Evolutionary conservation across 1,140 invertebrate genomes (phyloP).

Genomic region (Ceratitis capitata): DNA sequence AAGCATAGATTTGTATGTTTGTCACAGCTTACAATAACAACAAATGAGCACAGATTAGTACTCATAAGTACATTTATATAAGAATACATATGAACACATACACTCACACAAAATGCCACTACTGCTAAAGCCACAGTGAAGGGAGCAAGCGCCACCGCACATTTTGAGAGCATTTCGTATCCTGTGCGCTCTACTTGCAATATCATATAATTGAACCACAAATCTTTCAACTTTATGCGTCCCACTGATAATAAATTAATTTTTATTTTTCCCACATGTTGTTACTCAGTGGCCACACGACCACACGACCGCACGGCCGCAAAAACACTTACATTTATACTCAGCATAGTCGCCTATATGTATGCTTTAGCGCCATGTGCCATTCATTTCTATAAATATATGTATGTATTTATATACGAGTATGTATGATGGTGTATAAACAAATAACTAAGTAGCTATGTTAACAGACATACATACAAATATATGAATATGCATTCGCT

Average conservation of each 20-base stretch:
- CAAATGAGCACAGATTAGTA: slow-evolving; percentile 4
- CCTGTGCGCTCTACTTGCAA: slow-evolving; percentile 6
- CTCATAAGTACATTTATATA: neutral
- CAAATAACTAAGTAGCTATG: too few species aligned
- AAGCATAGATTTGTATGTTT: too few species aligned
- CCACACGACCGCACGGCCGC: neutral
- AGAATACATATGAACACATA: neutral
- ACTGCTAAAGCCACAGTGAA: neutral
- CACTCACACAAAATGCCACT: neutral
- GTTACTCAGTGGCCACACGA: slow-evolving; percentile 5
- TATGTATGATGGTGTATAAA: too few species aligned
- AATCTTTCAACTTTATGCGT: slow-evolving; percentile 34
- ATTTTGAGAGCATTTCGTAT: neutral
- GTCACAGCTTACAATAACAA: neutral
- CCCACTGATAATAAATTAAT: slow-evolving; percentile 33
- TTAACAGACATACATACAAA: too few species aligned
- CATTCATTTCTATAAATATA: too few species aligned
- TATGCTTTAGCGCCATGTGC: neutral
- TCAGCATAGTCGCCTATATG: neutral
- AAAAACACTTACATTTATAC: slow-evolving; percentile 1
- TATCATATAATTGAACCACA: slow-evolving; percentile 20
- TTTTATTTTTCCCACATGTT: slow-evolving; percentile 33
- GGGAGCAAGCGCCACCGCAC: too few species aligned
- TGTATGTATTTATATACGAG: neutral
- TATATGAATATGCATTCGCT: neutral